These are phyloP conservation scores for Druceiella hillmani DNA, from an alignment of 2,888 invertebrate species.

Conservation along the genomic window DNA sequence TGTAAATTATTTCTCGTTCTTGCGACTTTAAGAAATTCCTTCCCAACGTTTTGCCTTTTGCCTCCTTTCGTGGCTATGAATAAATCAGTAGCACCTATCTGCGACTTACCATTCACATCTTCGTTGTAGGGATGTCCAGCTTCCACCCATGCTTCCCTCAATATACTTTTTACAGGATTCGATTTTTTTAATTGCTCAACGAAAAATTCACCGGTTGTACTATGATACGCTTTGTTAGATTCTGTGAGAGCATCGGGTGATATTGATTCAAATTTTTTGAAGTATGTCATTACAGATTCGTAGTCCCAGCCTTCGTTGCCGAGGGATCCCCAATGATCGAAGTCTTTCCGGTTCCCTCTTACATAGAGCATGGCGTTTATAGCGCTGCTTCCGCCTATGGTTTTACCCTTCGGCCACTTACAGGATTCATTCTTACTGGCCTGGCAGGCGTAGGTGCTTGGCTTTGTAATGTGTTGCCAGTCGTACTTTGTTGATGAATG, in stretches of 20 bases:
- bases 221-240: slow-evolving; percentile 22
- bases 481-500: slow-evolving; percentile 38
- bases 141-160: slow-evolving; percentile 36
- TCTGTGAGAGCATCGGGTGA: slow-evolving; percentile 20
- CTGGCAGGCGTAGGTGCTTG: slow-evolving; percentile 34
- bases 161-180: slow-evolving; percentile 28
- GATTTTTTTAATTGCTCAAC: slow-evolving; percentile 28
- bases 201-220: slow-evolving; percentile 30
- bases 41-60: slow-evolving; percentile 44
- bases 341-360: slow-evolving; percentile 51
- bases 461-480: slow-evolving; percentile 50
- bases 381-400: slow-evolving; percentile 56
- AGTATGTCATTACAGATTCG: slow-evolving; percentile 39
- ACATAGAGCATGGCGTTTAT: slow-evolving; percentile 59
- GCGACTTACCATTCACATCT: slow-evolving; percentile 34
- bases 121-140: slow-evolving; percentile 33
- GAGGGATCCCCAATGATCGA: slow-evolving; percentile 46
- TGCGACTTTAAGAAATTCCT: slow-evolving; percentile 36
- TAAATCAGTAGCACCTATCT: slow-evolving; percentile 42
- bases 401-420: slow-evolving; percentile 61
- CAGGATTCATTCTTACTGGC: slow-evolving; percentile 34
- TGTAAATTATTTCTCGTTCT: slow-evolving; percentile 30
- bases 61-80: slow-evolving; percentile 43
- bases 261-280: slow-evolving; percentile 38
- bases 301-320: slow-evolving; percentile 54